phyloP scores from a whole-genome alignment of 2,797 vertebrate species.

The Diceros bicornis region DNA sequence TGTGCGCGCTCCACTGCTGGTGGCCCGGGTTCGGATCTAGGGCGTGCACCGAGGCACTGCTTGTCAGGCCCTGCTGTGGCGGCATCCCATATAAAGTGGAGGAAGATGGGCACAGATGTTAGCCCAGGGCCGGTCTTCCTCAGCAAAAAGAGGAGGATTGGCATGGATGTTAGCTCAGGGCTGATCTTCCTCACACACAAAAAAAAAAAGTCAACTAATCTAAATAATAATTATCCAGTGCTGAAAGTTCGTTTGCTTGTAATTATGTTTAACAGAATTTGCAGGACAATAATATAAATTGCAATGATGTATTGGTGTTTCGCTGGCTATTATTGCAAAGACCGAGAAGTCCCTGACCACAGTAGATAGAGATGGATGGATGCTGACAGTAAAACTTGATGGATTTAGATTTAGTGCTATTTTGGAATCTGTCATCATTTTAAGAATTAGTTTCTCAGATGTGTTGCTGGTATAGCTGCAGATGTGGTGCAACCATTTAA shows the following conservation, averaged over 20 bases:
- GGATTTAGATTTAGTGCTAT: background rate
- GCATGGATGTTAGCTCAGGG: no score
- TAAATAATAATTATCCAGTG: background rate
- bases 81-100: no score
- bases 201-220: slow-evolving; percentile 10
- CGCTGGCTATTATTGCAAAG: background rate
- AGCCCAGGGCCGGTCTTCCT: no score
- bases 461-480: background rate
- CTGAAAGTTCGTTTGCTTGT: slow-evolving; percentile 50
- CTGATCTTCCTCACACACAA: no score
- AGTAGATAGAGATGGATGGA: background rate
- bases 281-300: background rate
- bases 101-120: no score
- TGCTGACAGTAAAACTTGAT: background rate
- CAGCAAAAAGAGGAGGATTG: no score
- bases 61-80: no score
- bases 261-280: slow-evolving; percentile 47
- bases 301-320: slow-evolving; percentile 18
- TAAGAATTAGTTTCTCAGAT: background rate
- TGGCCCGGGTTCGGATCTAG: no score
- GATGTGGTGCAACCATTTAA: background rate
- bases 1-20: no score
- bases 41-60: no score
- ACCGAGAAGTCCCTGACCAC: background rate
- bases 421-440: slow-evolving; percentile 10